phyloP scores from a whole-genome alignment of 2,888 invertebrate species.

The Andrena hattorfiana region DNA sequence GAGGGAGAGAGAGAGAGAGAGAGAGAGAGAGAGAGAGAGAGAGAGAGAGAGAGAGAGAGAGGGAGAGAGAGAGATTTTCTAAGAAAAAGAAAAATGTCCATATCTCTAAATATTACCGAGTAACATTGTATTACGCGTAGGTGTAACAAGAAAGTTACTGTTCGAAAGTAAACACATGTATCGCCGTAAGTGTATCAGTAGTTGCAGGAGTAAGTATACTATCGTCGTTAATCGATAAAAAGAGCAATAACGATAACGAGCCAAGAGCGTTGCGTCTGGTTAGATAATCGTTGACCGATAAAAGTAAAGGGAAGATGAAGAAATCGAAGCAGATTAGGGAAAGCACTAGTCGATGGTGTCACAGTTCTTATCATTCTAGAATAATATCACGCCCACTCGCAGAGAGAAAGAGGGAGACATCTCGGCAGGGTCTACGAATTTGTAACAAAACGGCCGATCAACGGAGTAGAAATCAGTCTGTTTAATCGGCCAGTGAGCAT shows the following conservation, averaged over 20 bases:
- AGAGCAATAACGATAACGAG: slow-evolving; percentile 33
- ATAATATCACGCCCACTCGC: slow-evolving; percentile 1
- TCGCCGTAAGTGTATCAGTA: slow-evolving; percentile 44
- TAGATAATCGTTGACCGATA: slow-evolving; percentile 37
- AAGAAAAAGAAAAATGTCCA: slow-evolving; percentile 24
- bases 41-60: neutral
- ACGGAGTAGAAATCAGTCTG: neutral
- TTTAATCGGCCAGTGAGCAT: slow-evolving; percentile 49
- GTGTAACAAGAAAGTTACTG: slow-evolving; percentile 39
- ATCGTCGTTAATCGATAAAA: slow-evolving; percentile 37
- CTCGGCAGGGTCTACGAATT: slow-evolving; percentile 33
- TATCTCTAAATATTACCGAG: slow-evolving; percentile 41
- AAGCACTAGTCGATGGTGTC: slow-evolving; percentile 20
- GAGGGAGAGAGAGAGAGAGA: neutral
- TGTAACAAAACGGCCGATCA: slow-evolving; percentile 57
- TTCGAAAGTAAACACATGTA: slow-evolving; percentile 55
- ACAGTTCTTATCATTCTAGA: slow-evolving; percentile 13
- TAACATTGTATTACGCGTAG: slow-evolving; percentile 38
- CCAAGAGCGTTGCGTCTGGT: slow-evolving; percentile 18
- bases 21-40: too few relatives aligned
- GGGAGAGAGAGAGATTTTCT: slow-evolving; percentile 27
- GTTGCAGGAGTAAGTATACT: slow-evolving; percentile 40
- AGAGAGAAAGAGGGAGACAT: neutral
- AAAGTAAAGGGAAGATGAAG: neutral
- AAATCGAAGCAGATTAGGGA: neutral